These are phyloP conservation scores for Diabrotica virgifera DNA, from an alignment of 1,140 invertebrate genomes.

Conservation along the genomic window DNA sequence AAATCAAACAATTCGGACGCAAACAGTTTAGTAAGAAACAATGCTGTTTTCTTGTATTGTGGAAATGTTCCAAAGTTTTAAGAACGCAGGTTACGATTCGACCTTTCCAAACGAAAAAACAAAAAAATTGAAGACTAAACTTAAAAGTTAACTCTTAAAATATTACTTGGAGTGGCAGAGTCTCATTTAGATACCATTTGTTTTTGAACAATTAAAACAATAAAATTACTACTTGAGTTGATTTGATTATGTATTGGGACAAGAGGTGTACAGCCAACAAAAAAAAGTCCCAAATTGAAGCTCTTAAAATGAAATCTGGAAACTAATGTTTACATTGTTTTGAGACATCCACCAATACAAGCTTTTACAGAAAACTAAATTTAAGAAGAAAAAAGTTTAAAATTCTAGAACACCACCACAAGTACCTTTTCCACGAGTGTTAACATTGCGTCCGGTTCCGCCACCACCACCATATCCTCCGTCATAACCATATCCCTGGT, in stretches of 20 bases:
- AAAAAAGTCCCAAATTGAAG: too few species aligned
- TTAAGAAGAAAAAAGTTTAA: background rate
- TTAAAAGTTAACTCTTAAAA: background rate
- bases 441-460: conserved; percentile 66
- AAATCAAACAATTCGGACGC: background rate
- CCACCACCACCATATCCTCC: conserved; percentile 64
- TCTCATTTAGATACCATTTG: background rate
- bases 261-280: too few species aligned
- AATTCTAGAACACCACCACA: conserved; percentile 25
- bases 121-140: too few species aligned
- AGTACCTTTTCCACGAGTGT: conserved; percentile 77
- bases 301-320: too few species aligned
- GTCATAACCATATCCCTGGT: conserved; percentile 77
- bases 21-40: background rate
- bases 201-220: conserved; percentile 9
- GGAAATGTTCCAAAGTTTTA: conserved; percentile 11
- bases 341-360: background rate
- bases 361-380: background rate
- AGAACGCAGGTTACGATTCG: conserved; percentile 30
- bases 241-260: too few species aligned
- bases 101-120: background rate
- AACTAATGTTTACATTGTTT: background rate
- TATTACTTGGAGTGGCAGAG: conserved; percentile 7
- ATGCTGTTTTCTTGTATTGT: conserved; percentile 10
- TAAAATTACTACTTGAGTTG: too few species aligned